Evolutionary conservation across 1,140 invertebrate genomes (phyloP), one percentile per base, ranked within the genome.

Genomic region (Zaprionus taronus): DNA sequence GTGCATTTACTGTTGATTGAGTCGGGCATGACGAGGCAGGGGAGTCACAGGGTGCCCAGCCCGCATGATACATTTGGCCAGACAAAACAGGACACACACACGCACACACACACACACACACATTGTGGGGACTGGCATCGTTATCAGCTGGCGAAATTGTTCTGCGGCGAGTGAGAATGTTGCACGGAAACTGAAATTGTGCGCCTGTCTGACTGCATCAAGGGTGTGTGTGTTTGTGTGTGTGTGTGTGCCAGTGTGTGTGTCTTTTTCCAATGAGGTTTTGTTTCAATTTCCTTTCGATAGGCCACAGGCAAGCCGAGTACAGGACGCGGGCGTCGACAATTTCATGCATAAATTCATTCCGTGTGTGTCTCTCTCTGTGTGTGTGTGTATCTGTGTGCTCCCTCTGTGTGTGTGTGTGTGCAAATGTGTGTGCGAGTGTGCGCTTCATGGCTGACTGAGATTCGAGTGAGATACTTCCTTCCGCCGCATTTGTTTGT

Each of bases 271-370:
- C 85, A 84, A 89, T 89, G 85, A 90, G 85, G 85, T 89, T 89
- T 89, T 89, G 85, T 89, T 89, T 89, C 85, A 89, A 89, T 89
- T 89, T 89, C 85, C 85, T 89, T 89, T 89, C 85, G 85, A 89
- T 89, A 89, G 85, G 85, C 85, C 85, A 89, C 85, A 89, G 81
- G 76, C 84, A 82, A 20, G 75, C 81, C 81, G 76, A 85, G 63
- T 44, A 75, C 74, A 78, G 83, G 78, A 90, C 85, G 85, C 84
- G 84, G 81, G 85, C 85, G 85, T 90, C 85, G 85, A 89, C 85
- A 89, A 89, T 89, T 89, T 89, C 85, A 89, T 89, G 85, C 85
- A 89, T 89, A 89, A 89, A 89, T 89, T 90, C 85, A 90, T 90
- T 73, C 17, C 49, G 41, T 60, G 56, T 72, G 44, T 53, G 38